Percentiles rank a stretch among this genome's conserved stretches.
Conservation (phyloP, 2,888 invertebrate species). For the Drepana falcataria region DNA sequence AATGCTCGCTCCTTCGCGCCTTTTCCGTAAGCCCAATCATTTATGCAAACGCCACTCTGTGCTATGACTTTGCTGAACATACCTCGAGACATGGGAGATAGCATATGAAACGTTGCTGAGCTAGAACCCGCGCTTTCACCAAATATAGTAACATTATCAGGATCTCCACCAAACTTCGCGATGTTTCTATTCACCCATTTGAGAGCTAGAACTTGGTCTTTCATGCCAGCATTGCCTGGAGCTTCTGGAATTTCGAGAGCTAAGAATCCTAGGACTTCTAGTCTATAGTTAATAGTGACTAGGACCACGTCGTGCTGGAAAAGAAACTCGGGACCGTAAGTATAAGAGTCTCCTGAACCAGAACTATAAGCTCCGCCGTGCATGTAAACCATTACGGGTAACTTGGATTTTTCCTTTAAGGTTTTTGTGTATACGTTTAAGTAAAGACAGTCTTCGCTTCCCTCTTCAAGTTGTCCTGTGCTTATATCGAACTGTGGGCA, state of each 20-base stretch:
- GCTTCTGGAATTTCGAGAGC: slow-evolving; percentile 44
- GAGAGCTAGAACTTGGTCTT: slow-evolving; percentile 53
- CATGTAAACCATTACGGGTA: slow-evolving; percentile 65
- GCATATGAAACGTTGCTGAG: slow-evolving; percentile 52
- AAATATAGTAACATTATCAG: slow-evolving; percentile 53
- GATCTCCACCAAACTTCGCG: slow-evolving; percentile 47
- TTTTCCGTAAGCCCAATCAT: slow-evolving; percentile 40
- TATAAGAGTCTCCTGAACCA: slow-evolving; percentile 49
- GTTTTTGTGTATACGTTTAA: slow-evolving; percentile 52
- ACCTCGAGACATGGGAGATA: slow-evolving; percentile 58
- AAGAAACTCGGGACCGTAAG: slow-evolving; percentile 53
- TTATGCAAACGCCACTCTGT: slow-evolving; percentile 53
- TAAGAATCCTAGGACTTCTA: slow-evolving; percentile 43
- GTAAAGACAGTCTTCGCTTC: slow-evolving; percentile 54
- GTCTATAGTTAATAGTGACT: slow-evolving; percentile 61
- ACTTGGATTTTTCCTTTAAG: slow-evolving; percentile 21
- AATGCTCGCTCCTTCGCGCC: slow-evolving; percentile 40
- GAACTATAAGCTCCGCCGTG: slow-evolving; percentile 58
- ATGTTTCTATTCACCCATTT: slow-evolving; percentile 53
- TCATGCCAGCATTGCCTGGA: slow-evolving; percentile 59
- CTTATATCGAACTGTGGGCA: slow-evolving; percentile 52
- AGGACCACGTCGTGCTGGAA: slow-evolving; percentile 55
- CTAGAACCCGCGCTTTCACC: slow-evolving; percentile 63
- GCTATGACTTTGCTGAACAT: slow-evolving; percentile 58
- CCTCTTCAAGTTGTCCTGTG: slow-evolving; percentile 26